phyloP scores from a whole-genome alignment of 2,888 invertebrate genomes.

The Petrolisthes manimaculis region DNA sequence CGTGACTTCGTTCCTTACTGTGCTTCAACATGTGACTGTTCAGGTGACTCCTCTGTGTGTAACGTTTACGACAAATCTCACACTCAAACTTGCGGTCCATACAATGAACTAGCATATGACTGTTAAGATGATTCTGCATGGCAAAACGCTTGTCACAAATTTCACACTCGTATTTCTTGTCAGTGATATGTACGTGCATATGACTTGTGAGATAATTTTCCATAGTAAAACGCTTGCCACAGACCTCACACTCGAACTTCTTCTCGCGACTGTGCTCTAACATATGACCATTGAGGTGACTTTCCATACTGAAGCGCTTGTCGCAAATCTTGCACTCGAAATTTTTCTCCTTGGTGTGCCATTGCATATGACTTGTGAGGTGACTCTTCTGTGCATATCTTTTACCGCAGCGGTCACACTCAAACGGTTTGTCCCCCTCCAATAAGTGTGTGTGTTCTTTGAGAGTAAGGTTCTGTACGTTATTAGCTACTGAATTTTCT shows the following conservation, averaged over 20 bases:
- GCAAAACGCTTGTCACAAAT: slow-evolving; percentile 53
- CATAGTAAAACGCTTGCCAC: slow-evolving; percentile 55
- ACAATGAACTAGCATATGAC: slow-evolving; percentile 55
- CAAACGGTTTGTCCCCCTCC: slow-evolving; percentile 44
- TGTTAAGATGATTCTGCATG: slow-evolving; percentile 51
- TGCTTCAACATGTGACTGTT: slow-evolving; percentile 57
- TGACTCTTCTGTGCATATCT: slow-evolving; percentile 53
- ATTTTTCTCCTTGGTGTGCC: slow-evolving; percentile 53
- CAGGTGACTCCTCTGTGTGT: slow-evolving; percentile 47
- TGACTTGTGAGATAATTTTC: slow-evolving; percentile 54
- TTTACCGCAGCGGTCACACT: slow-evolving; percentile 46
- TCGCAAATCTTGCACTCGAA: slow-evolving; percentile 54
- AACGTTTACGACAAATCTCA: slow-evolving; percentile 51
- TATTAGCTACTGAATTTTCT: slow-evolving; percentile 18
- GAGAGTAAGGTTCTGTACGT: slow-evolving; percentile 9
- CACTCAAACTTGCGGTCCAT: slow-evolving; percentile 51
- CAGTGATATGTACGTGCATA: slow-evolving; percentile 51
- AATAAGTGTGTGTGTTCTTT: slow-evolving; percentile 14
- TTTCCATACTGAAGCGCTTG: slow-evolving; percentile 56
- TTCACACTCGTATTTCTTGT: slow-evolving; percentile 56
- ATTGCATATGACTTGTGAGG: slow-evolving; percentile 50
- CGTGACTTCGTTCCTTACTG: slow-evolving; percentile 47
- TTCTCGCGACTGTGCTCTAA: slow-evolving; percentile 55
- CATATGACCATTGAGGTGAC: slow-evolving; percentile 56
- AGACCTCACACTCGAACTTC: slow-evolving; percentile 53